These are phyloP conservation scores for Drosophila varians DNA, from an alignment of 1,140 invertebrate genomes.

Conservation along the genomic window DNA sequence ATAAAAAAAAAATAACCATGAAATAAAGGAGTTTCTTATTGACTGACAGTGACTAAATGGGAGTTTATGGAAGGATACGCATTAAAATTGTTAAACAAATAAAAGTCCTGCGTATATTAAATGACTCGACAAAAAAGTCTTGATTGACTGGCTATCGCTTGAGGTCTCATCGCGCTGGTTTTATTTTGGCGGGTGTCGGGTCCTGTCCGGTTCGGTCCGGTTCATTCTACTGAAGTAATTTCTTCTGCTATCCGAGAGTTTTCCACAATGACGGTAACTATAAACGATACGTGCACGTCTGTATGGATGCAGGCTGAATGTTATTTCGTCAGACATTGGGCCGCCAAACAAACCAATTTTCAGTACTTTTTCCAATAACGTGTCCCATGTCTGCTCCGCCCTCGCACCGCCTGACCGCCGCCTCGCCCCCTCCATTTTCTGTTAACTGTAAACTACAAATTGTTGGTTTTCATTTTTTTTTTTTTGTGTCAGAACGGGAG, in stretches of 20 bases:
- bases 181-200: not conserved
- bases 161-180: not conserved
- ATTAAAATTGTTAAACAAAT: slow-evolving; percentile 1
- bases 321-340: slow-evolving; percentile 66
- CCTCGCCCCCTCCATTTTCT: slow-evolving; percentile 27
- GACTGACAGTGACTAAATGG: not conserved
- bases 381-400: slow-evolving; percentile 29
- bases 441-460: slow-evolving; percentile 74
- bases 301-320: slow-evolving; percentile 14
- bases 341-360: slow-evolving; percentile 80
- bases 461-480: slow-evolving; percentile 66
- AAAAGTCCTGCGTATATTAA: not conserved
- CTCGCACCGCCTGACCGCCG: not conserved
- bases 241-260: slow-evolving; percentile 41
- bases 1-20: too few relatives aligned
- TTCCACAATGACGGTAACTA: slow-evolving; percentile 44
- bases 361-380: slow-evolving; percentile 72
- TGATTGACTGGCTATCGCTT: slow-evolving; percentile 34
- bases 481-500: slow-evolving; percentile 32
- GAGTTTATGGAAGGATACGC: not conserved
- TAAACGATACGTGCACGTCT: slow-evolving; percentile 23
- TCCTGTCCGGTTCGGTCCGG: too few relatives aligned
- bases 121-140: slow-evolving; percentile 2
- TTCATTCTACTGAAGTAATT: slow-evolving; percentile 16
- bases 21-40: too few relatives aligned